Conservation (phyloP, 2,113 vertebrate species). For the Chaetodon auriga region DNA sequence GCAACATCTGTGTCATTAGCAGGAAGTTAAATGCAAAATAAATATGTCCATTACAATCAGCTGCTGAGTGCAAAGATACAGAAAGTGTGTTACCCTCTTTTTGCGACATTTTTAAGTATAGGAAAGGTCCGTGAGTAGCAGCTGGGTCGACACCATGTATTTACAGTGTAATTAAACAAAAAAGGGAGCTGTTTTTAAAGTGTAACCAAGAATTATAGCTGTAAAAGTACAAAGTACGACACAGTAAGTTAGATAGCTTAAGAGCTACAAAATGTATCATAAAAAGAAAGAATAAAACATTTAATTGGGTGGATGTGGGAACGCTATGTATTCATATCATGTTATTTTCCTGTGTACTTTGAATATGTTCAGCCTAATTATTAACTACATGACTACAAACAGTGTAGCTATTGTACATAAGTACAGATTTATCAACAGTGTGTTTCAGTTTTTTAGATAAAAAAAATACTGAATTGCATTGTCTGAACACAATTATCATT, state of each 20-base stretch:
- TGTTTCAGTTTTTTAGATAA: neutral
- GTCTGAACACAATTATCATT: neutral
- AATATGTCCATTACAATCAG: neutral
- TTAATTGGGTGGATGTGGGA: neutral
- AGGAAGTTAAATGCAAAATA: neutral
- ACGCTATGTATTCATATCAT: neutral
- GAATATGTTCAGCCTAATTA: neutral
- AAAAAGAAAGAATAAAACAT: neutral
- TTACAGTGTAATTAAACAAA: constrained; percentile 1
- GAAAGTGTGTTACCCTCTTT: neutral
- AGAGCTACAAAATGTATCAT: neutral
- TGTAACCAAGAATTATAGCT: constrained; percentile 7
- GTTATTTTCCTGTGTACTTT: neutral
- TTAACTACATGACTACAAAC: neutral
- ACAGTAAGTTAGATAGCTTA: neutral
- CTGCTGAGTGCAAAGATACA: neutral
- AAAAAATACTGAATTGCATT: neutral
- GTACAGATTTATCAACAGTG: neutral
- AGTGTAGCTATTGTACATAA: neutral
- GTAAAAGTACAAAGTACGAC: constrained; percentile 2
- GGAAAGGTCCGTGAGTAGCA: neutral
- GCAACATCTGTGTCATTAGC: neutral
- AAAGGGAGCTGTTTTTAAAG: constrained; percentile 59
- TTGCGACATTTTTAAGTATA: neutral
- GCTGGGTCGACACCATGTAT: neutral